These are phyloP conservation scores for Diadophis punctatus DNA, from an alignment of 2,113 vertebrate genomes.

Conservation along the genomic window DNA sequence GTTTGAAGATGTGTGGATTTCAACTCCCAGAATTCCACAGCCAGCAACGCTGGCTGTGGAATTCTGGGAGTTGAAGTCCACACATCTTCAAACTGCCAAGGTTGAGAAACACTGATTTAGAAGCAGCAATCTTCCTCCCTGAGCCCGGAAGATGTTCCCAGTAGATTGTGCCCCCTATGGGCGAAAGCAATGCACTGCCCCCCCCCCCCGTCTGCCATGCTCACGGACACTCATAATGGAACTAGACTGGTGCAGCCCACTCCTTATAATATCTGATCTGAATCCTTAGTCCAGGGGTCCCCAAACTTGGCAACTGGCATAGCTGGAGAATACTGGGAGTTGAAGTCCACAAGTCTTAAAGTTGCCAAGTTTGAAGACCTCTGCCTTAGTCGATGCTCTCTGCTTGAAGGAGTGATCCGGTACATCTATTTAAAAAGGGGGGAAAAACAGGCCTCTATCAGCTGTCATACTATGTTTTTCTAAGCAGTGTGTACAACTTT, in stretches of 20 bases:
- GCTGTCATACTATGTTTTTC: not conserved
- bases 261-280: not conserved
- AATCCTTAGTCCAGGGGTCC: not conserved
- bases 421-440: not conserved
- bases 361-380: no score
- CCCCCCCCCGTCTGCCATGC: not conserved
- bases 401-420: not conserved
- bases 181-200: not conserved
- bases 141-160: not conserved
- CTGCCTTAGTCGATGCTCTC: not conserved
- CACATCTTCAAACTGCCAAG: no score
- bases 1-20: no score
- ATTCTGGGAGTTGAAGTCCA: no score
- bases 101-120: no score
- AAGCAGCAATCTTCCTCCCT: not conserved
- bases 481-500: not conserved
- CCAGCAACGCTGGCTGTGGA: no score
- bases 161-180: not conserved
- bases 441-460: not conserved
- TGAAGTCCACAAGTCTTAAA: no score
- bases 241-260: not conserved
- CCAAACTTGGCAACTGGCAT: no score
- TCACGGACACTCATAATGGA: not conserved
- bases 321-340: no score
- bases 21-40: no score